phyloP scores from a whole-genome alignment of 2,797 vertebrate genomes.

The Ammospiza maritima region DNA sequence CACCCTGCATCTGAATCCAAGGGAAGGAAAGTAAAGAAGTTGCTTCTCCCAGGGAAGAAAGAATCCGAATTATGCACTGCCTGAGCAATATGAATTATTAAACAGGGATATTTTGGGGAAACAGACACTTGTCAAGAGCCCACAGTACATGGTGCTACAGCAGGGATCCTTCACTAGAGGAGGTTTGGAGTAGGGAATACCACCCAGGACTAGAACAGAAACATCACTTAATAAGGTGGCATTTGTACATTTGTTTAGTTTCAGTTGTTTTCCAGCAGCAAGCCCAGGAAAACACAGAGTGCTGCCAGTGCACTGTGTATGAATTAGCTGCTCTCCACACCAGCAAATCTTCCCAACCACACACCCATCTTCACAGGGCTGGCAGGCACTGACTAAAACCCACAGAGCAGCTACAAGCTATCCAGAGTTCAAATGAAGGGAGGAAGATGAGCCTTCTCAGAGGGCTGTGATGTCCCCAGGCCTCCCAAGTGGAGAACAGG shows the following conservation, averaged over 20 bases:
- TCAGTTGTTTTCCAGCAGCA: neutral
- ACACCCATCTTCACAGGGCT: neutral
- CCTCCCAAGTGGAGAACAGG: neutral
- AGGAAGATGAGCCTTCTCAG: slow-evolving; percentile 24
- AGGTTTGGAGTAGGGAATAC: neutral
- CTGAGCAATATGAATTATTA: neutral
- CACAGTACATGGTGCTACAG: neutral
- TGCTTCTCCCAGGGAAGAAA: neutral
- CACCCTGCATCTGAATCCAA: neutral
- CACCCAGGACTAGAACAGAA: neutral
- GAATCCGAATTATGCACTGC: neutral
- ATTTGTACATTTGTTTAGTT: neutral
- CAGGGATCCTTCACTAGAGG: neutral
- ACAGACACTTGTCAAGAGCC: neutral
- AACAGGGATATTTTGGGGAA: neutral
- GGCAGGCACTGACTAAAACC: neutral
- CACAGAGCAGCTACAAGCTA: neutral
- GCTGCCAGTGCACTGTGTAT: neutral
- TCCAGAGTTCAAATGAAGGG: slow-evolving; percentile 2
- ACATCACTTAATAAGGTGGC: neutral
- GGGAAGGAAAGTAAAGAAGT: neutral
- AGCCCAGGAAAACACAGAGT: neutral
- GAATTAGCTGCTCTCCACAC: neutral
- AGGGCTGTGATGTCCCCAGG: neutral
- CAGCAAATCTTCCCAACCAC: neutral